phyloP scores from a whole-genome alignment of 2,797 vertebrate genomes.

The Oceanodroma leucorhoa region DNA sequence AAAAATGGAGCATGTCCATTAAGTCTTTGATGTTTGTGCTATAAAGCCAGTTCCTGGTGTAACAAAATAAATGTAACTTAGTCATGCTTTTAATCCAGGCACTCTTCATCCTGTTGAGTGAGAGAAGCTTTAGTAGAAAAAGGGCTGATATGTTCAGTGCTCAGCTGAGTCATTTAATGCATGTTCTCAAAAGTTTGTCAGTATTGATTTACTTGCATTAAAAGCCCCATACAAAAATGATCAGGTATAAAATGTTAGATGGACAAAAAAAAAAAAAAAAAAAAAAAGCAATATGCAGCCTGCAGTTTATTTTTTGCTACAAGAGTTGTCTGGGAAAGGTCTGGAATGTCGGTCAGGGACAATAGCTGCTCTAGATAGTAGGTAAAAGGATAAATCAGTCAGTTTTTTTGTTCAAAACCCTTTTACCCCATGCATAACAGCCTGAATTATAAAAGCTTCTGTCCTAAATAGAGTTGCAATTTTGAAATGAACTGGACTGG shows the following conservation, averaged over 20 bases:
- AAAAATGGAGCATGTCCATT: constrained; percentile 22
- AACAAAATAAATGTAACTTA: constrained; percentile 31
- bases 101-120: background rate
- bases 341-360: background rate
- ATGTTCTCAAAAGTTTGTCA: background rate
- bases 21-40: constrained; percentile 46
- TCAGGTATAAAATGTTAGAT: background rate
- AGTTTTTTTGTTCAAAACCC: background rate
- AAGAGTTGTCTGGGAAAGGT: background rate
- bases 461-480: background rate
- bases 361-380: background rate
- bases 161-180: background rate
- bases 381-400: background rate
- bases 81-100: constrained; percentile 16
- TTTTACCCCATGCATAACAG: background rate
- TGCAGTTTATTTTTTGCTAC: background rate
- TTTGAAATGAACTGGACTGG: background rate
- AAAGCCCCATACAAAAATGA: background rate
- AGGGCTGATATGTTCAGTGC: background rate
- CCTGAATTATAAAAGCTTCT: background rate
- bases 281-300: background rate
- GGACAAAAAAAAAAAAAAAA: no score
- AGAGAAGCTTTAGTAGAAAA: background rate
- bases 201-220: background rate
- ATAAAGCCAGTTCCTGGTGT: background rate